Conservation (phyloP, 2,113 vertebrate species). For the Mobula birostris region DNA sequence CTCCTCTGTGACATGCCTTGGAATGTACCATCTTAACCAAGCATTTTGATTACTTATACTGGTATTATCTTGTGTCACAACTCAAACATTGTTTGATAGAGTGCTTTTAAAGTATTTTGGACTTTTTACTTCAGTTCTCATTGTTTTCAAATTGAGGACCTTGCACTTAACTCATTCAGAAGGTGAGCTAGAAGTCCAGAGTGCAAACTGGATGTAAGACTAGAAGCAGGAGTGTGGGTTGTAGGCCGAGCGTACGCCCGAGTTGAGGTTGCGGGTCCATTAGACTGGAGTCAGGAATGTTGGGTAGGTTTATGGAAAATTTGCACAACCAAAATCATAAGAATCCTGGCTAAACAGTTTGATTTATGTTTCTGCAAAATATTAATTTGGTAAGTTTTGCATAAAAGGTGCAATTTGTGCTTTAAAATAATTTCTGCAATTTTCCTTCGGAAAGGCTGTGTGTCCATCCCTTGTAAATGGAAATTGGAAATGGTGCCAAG, state of each 20-base stretch:
- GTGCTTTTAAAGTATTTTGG: neutral
- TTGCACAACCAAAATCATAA: too few species aligned
- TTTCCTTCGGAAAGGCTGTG: neutral
- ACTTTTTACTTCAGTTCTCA: neutral
- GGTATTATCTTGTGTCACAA: neutral
- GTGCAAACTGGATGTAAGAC: too few species aligned
- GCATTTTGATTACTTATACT: neutral
- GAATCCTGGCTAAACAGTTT: too few species aligned
- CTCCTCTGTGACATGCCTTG: neutral
- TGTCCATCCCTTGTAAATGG: neutral
- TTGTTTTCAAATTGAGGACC: too few species aligned
- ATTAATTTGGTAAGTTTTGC: neutral
- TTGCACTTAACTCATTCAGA: too few species aligned
- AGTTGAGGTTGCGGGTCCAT: too few species aligned
- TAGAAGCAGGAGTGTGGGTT: too few species aligned
- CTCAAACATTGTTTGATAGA: neutral
- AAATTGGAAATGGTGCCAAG: neutral
- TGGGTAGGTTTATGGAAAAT: too few species aligned
- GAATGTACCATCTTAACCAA: neutral
- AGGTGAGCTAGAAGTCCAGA: too few species aligned
- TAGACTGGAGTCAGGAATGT: too few species aligned
- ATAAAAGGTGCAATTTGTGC: neutral
- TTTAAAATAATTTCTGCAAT: neutral
- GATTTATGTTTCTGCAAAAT: neutral
- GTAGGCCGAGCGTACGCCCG: too few species aligned